A percentile compares a stretch with the other conserved stretches of the same genome.
These are phyloP conservation scores for Nettapus auritus DNA, from an alignment of 2,113 vertebrate species.

Conservation along the genomic window DNA sequence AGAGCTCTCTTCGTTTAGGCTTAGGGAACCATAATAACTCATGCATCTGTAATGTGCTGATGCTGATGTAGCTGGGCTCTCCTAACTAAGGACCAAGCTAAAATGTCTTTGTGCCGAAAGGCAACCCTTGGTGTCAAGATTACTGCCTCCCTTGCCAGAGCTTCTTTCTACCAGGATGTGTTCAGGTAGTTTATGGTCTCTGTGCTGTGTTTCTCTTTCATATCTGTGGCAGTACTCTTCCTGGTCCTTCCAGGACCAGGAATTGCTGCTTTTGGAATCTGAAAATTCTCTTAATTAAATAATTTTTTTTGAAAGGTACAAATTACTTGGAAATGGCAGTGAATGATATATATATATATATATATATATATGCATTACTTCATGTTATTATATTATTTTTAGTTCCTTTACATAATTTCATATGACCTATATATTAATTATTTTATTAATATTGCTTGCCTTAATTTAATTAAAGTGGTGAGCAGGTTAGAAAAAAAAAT, in stretches of 20 bases:
- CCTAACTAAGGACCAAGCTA: not conserved
- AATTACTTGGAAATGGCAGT: constrained; percentile 18
- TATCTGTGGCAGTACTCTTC: constrained; percentile 10
- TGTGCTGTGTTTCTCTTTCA: not conserved
- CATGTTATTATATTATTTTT: not conserved
- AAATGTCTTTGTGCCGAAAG: not conserved
- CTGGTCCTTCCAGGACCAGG: constrained; percentile 36
- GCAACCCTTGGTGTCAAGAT: not conserved
- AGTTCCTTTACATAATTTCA: not conserved
- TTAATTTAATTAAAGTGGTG: constrained; percentile 24
- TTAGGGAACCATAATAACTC: not conserved
- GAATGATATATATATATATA: not conserved
- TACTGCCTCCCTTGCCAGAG: not conserved
- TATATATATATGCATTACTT: not conserved
- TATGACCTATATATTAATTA: not conserved
- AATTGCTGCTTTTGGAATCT: constrained; percentile 45
- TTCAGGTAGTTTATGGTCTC: not conserved
- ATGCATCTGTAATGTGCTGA: not conserved
- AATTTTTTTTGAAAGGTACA: constrained; percentile 29
- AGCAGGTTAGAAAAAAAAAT: constrained; percentile 14
- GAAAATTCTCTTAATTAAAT: constrained; percentile 9
- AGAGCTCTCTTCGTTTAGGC: not conserved
- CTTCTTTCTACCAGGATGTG: not conserved
- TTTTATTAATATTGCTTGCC: constrained; percentile 11
- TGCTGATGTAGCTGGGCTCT: not conserved